phyloP scores from a whole-genome alignment of 2,797 vertebrate species.

The Gambelia wislizenii region DNA sequence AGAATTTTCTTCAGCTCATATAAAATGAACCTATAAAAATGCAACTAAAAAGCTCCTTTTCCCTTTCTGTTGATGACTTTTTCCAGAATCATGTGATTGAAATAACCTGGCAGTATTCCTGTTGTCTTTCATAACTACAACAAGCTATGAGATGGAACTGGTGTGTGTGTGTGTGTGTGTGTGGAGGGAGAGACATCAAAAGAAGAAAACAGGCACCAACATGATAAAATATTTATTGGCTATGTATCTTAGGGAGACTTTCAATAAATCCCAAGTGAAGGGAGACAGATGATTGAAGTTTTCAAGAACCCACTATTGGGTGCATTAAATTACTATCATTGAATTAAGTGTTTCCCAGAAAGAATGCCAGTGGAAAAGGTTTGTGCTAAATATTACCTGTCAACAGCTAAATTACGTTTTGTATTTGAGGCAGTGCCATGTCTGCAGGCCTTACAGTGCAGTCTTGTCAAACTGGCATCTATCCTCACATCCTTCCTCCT shows the following conservation, averaged over 20 bases:
- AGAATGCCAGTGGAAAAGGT: neutral
- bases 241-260: neutral
- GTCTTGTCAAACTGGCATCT: neutral
- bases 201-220: neutral
- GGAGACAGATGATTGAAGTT: neutral
- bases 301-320: neutral
- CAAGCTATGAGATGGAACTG: fast-evolving
- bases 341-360: neutral
- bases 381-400: neutral
- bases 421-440: neutral
- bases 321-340: neutral
- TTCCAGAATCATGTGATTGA: neutral
- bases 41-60: neutral
- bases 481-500: neutral
- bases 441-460: neutral
- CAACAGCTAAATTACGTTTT: neutral
- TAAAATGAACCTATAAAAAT: neutral
- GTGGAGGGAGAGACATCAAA: neutral
- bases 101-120: neutral
- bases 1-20: neutral
- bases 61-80: conserved; percentile 18
- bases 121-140: neutral
- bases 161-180: neutral
- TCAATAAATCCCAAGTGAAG: neutral
- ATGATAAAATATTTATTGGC: neutral